phyloP scores from a whole-genome alignment of 1,140 invertebrate genomes.

The Drosophila bocki region DNA sequence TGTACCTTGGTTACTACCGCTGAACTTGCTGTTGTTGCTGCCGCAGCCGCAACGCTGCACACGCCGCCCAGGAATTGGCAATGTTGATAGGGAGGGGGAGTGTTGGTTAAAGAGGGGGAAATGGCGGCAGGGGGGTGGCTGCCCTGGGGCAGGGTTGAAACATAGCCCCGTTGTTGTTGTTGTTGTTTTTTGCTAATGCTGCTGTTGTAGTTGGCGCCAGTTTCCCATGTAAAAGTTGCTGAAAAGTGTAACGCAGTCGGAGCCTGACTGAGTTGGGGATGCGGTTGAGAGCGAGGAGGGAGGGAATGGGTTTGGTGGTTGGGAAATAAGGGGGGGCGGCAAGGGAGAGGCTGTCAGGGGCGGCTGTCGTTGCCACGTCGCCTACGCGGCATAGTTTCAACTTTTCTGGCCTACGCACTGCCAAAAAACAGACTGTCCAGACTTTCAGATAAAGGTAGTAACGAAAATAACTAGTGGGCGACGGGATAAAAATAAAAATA shows the following conservation, averaged over 20 bases:
- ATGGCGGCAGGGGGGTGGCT: conserved; percentile 15
- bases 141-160: conserved; percentile 65
- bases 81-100: not conserved
- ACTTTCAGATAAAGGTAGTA: not conserved
- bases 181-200: conserved; percentile 42
- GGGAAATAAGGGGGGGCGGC: not conserved
- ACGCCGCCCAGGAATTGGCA: conserved; percentile 46
- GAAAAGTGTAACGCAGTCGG: conserved; percentile 79
- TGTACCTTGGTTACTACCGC: conserved; percentile 9
- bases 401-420: conserved; percentile 46
- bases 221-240: conserved; percentile 78
- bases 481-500: not conserved
- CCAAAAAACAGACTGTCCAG: not conserved
- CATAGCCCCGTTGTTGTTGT: conserved; percentile 41
- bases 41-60: conserved; percentile 72
- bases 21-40: conserved; percentile 50
- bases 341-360: conserved; percentile 15
- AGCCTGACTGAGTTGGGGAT: conserved; percentile 38
- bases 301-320: not conserved
- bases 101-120: conserved; percentile 1
- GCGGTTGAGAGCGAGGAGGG: not conserved
- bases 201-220: conserved; percentile 76
- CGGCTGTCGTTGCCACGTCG: conserved; percentile 49
- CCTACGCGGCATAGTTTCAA: conserved; percentile 80
- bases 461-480: not conserved